Evolutionary conservation across 2,797 vertebrate genomes (phyloP).

Genomic region (Cossypha dichroa): DNA sequence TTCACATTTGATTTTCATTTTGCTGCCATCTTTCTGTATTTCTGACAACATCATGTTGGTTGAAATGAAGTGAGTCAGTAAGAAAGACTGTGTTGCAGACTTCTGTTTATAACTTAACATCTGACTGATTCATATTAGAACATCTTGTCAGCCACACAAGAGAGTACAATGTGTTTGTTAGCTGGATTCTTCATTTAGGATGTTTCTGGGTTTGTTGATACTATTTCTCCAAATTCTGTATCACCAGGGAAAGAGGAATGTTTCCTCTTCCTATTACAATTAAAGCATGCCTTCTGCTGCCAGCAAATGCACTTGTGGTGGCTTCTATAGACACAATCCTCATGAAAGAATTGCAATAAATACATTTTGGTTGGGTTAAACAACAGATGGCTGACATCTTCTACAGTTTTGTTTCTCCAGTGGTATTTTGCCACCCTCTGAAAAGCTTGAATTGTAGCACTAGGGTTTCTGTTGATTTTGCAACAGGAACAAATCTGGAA

Average conservation of each 20-base stretch:
- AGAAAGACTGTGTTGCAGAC: not conserved
- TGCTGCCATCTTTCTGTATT: not conserved
- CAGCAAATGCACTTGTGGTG: not conserved
- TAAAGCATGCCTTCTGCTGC: not conserved
- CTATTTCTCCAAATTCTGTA: not conserved
- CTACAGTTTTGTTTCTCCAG: conserved; percentile 33
- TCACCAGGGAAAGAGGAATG: not conserved
- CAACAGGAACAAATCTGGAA: not conserved
- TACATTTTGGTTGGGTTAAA: conserved; percentile 67
- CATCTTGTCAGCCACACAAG: not conserved
- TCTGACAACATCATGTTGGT: not conserved
- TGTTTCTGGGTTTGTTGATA: not conserved
- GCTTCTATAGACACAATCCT: conserved; percentile 49
- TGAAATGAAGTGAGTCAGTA: conserved; percentile 5
- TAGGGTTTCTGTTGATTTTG: conserved; percentile 32
- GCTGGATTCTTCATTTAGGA: not conserved
- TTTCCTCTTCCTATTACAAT: not conserved
- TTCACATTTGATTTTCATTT: not conserved
- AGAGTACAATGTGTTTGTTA: not conserved
- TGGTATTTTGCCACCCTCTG: conserved; percentile 56
- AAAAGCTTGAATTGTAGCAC: conserved; percentile 59
- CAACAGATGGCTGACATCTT: conserved; percentile 71
- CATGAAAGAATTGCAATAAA: conserved; percentile 64
- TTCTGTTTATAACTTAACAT: conserved; percentile 41
- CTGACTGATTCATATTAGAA: conserved; percentile 19